Evolutionary conservation across 2,797 vertebrate genomes (phyloP), one percentile per base, ranked within the genome.

Genomic region (Crenichthys baileyi): DNA sequence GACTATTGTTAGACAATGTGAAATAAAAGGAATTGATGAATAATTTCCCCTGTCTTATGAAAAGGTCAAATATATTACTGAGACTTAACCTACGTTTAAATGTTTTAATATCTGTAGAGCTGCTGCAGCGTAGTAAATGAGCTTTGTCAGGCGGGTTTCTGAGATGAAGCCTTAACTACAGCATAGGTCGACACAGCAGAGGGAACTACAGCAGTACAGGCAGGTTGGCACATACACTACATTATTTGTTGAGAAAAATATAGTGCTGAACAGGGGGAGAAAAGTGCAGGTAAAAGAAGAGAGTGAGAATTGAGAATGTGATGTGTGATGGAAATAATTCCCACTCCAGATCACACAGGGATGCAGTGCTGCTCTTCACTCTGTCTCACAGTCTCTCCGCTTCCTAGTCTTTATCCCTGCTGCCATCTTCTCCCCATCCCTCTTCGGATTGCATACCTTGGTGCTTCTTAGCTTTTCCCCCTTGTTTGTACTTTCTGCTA

Each of bases 291-390:
- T 70, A 77, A 79, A 65, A 53, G 31, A 63, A 60, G 5, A 70
- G 51, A 79, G 77, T 50, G 79, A 90, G 73, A 86, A 84, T 79
- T 82, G 89, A 86, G 70, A 81, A 63, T 71, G 76, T 75, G 75
- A 83, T 78, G 87, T 83, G 86, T 87, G 92, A 91, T 88, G 72
- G 79, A 88, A 93, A 90, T 90, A 89, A 93, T 88, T 89, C 85
- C 70, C 79, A 80, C 82, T 91, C 76, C 76, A 80, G 75, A 87
- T 89, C 82, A 82, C 81, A 83, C 68, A 72, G 72, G 73, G 77
- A 87, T 83, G 77, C 79, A 73, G 8, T 51, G 55, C 73, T 31
- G 55, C 89, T 72, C 78, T 83, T 72, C 71, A 46, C 70, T 82
- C 71, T 5, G 16, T 41, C 48, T 77, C 78, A 85, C 70, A 75